Base-by-base conservation (phyloP, 2,888 invertebrate genomes). In the Apoda limacodes region DNA sequence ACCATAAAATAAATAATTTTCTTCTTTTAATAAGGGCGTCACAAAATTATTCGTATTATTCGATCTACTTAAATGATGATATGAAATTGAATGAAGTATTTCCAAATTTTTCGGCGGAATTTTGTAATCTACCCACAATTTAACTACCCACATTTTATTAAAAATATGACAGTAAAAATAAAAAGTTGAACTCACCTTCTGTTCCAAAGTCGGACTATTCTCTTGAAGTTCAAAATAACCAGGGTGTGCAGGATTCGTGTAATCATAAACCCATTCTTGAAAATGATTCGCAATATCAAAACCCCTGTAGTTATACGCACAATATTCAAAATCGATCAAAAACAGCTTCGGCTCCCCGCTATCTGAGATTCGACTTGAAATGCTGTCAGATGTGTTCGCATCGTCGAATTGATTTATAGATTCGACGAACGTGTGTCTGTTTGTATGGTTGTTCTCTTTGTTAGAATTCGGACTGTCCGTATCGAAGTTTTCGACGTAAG, bases 221-320 rank as follows among this genome's bases (percentile, higher is more conserved):
- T 86, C 85, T 1, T 76, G 76, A 28, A 83, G 74, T 43, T 89
- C 88, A 36, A 75, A 82, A 67, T 88, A 97, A 66, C 88, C 90
- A 0, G 96, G 96, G 46, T 86, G 84, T 17, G 87, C 82, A 0
- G 87, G 83, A 34, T 87, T 86, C 1, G 89, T 92, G 64, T 97
- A 96, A 57, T 96, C 93, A 57, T 92, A 92, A 1, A 86, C 86
- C 93, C 95, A 94, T 63, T 97, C 97, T 40, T 92, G 84, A 62
- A 97, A 95, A 56, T 97, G 97, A 68, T 97, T 97, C 3, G 96
- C 96, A 28, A 97, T 78, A 66, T 97, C 97, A 66, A 95, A 97
- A 0, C 90, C 95, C 28, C 96, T 83, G 60, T 75, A 55, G 60
- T 97, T 96, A 70, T 97, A 97, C 0, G 95, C 92, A 65, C 95